Percentiles rank a stretch among this genome's conserved stretches.
Evolutionary conservation across 2,888 invertebrate genomes (phyloP).

Genomic region (Ichneumon xanthorius): DNA sequence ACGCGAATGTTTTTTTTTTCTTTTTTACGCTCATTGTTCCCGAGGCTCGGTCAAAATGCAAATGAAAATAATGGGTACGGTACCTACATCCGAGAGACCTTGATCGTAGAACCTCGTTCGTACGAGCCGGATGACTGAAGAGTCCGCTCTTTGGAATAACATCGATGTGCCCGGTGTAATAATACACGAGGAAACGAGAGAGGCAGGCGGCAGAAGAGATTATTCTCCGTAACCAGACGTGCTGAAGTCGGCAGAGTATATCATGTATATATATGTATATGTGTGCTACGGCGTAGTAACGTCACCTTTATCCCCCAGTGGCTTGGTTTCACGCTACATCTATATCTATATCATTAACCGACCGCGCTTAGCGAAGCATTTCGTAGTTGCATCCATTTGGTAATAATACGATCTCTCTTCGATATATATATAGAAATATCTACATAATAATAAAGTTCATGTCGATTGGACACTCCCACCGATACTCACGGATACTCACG

Average conservation of each 20-base stretch:
- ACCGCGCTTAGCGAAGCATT: constrained; percentile 23
- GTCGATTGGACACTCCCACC: no score
- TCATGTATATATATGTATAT: constrained; percentile 22
- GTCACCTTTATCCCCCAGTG: constrained; percentile 32
- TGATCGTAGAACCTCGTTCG: constrained; percentile 32
- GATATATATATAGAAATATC: no score
- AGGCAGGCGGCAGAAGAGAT: constrained; percentile 32
- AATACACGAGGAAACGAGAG: constrained; percentile 27
- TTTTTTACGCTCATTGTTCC: constrained; percentile 27
- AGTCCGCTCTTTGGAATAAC: constrained; percentile 5
- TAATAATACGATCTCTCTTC: constrained; percentile 33
- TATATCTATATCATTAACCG: constrained; percentile 8
- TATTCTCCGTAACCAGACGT: constrained; percentile 55
- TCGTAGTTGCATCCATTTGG: constrained; percentile 30
- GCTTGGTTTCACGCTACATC: constrained; percentile 16
- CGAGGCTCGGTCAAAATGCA: neutral
- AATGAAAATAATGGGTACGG: constrained; percentile 38
- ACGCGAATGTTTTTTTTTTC: constrained; percentile 10
- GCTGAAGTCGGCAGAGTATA: constrained; percentile 35
- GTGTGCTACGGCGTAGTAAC: constrained; percentile 31
- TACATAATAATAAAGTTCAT: no score
- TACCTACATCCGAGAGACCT: constrained; percentile 29
- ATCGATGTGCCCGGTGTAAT: constrained; percentile 43
- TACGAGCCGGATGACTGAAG: constrained; percentile 28
- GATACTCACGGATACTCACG: no score